Base-by-base conservation (phyloP, 30 jellyfish, hydroid and myxozoan genomes). In the Morbakka virulenta region DNA sequence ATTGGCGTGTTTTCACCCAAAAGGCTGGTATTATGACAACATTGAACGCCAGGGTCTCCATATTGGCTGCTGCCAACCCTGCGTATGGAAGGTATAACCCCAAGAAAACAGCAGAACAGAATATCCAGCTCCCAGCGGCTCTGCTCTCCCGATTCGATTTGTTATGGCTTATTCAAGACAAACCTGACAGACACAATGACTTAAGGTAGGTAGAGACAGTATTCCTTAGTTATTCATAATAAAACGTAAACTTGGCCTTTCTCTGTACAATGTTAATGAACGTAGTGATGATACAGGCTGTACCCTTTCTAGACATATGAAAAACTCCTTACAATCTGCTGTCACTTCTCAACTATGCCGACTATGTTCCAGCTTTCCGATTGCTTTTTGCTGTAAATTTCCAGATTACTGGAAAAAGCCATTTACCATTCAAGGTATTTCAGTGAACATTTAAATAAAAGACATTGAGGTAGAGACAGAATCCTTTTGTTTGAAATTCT, bases 11-110 rank as follows among this genome's bases (percentile, higher is more conserved):
- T n/a, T n/a, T n/a, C n/a, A n/a, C n/a, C n/a, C n/a, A n/a, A 6
- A 30, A 93, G 99, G 99, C 99, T 64, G 99, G 99, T 31, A 94
- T 94, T 22, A 81, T 89, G 93, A 94, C 99, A 1, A 94, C 99
- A n/a, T 71, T 94, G 50, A 94, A 94, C 76, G 99, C 99, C 20
- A 89, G 99, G 32, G 99, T 94, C 0, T 94, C 99, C 35, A 94
- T 94, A 21, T 72, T 94, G 75, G 99, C 99, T 2, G 99, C 99
- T 78, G 99, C 99, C 36, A 94, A 94, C 47, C 99, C 99, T 2
- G 99, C 97, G 9, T 94, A 64, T 67, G 99, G 99, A 23, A 95
- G 99, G 11, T 94, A 94, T 81, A 94, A 94, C 68, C 97, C 97
- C 14, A 94, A 94, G 88, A 94, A 88, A 57, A 35, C 97, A 0